A percentile compares a stretch with the other conserved stretches of the same genome.
These are phyloP conservation scores for Chionomys nivalis DNA, from an alignment of 2,113 vertebrate genomes.

Conservation along the genomic window DNA sequence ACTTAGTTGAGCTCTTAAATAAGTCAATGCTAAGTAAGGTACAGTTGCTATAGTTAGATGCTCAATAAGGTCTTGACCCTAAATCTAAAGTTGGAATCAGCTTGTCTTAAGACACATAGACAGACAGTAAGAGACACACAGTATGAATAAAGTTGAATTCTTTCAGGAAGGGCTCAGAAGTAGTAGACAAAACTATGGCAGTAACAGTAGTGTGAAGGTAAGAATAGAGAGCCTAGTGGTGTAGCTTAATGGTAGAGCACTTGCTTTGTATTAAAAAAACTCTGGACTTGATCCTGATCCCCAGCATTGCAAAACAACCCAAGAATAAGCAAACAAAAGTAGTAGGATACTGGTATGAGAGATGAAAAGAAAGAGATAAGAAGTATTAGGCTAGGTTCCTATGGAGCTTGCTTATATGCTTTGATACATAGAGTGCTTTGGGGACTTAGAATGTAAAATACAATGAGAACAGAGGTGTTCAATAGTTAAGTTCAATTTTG, in stretches of 20 bases:
- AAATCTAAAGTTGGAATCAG: background rate
- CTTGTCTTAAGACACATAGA: background rate
- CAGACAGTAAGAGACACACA: background rate
- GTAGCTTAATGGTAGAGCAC: too few relatives aligned
- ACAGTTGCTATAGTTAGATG: too few relatives aligned
- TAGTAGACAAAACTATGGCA: background rate
- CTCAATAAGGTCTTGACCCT: background rate
- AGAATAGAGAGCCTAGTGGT: background rate
- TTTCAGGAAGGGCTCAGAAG: background rate
- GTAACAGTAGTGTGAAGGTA: background rate
- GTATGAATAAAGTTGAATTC: background rate
- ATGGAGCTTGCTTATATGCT: background rate
- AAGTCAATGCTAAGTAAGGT: too few relatives aligned
- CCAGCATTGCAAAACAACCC: background rate
- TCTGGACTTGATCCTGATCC: background rate
- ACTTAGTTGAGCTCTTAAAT: too few relatives aligned
- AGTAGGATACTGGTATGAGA: background rate
- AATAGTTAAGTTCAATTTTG: background rate
- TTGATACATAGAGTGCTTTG: background rate
- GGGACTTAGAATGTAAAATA: background rate
- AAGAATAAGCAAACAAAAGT: background rate
- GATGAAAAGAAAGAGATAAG: background rate
- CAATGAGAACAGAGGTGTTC: background rate
- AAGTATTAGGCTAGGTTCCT: background rate
- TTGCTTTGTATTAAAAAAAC: background rate